Percentiles rank a stretch among this genome's conserved stretches.
Evolutionary conservation across 2,113 vertebrate genomes (phyloP).

Genomic region (Trematomus loennbergii): DNA sequence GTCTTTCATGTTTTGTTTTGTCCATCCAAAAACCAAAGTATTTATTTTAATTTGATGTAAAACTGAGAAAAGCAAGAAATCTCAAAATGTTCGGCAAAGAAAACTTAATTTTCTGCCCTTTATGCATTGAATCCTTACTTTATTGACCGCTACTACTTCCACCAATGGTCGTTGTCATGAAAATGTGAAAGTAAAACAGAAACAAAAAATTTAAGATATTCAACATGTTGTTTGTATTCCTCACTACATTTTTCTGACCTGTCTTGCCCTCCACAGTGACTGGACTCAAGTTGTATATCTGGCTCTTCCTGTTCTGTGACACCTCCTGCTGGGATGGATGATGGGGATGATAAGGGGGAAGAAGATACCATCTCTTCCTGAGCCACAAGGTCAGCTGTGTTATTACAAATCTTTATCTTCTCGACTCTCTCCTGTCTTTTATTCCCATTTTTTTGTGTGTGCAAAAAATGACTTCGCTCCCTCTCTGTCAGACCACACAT

Average conservation of each 20-base stretch:
- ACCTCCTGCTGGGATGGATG: not conserved
- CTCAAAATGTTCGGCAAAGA: not conserved
- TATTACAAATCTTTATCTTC: slow-evolving; percentile 1
- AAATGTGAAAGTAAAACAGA: not conserved
- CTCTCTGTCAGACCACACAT: slow-evolving; percentile 71
- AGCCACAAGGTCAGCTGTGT: not conserved
- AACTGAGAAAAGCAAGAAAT: too few relatives aligned
- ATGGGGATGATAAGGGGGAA: not conserved
- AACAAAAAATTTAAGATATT: not conserved
- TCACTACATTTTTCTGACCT: slow-evolving; percentile 44
- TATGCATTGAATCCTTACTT: too few relatives aligned
- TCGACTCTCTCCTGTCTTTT: not conserved
- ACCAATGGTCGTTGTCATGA: not conserved
- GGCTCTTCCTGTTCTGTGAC: not conserved
- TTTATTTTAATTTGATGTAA: too few relatives aligned
- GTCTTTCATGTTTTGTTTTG: too few relatives aligned
- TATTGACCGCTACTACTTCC: not conserved
- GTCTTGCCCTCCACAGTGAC: slow-evolving; percentile 6
- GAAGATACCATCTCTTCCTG: slow-evolving; percentile 8
- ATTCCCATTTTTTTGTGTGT: slow-evolving; percentile 23
- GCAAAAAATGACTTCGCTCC: slow-evolving; percentile 51
- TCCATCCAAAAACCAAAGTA: too few relatives aligned
- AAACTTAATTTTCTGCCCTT: too few relatives aligned
- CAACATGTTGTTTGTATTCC: not conserved
- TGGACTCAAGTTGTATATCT: slow-evolving; percentile 6